Conservation (phyloP, 2,113 vertebrate genomes). For the Narcine bancroftii region DNA sequence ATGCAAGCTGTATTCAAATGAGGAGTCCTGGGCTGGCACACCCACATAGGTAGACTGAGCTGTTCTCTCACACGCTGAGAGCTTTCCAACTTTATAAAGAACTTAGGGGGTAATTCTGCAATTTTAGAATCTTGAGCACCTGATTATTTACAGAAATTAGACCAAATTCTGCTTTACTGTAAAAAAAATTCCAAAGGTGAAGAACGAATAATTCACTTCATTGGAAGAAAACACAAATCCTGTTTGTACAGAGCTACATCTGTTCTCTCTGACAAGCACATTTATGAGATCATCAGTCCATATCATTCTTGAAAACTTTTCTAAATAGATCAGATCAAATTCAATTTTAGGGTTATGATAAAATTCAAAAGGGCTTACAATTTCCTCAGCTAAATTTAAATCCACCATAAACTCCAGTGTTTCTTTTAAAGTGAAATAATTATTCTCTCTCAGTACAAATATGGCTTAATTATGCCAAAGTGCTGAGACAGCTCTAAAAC, state of each 20-base stretch:
- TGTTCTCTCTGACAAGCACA: neutral
- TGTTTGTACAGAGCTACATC: neutral
- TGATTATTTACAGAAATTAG: neutral
- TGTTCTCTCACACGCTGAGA: neutral
- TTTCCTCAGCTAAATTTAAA: neutral
- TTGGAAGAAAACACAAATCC: neutral
- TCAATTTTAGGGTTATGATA: neutral
- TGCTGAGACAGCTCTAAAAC: neutral
- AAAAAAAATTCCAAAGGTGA: neutral
- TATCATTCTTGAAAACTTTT: neutral
- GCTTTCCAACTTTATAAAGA: neutral
- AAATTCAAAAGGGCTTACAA: neutral
- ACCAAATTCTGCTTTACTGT: neutral
- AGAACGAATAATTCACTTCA: neutral
- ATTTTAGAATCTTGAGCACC: neutral
- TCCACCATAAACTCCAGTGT: neutral
- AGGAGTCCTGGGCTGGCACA: slow-evolving; percentile 40
- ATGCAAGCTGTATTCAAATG: slow-evolving; percentile 53
- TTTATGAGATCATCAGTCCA: neutral
- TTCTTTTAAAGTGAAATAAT: slow-evolving; percentile 22
- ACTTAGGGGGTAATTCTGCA: slow-evolving; percentile 7
- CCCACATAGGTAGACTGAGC: neutral
- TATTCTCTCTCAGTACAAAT: neutral
- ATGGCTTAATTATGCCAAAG: neutral
- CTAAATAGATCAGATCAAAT: neutral